Conservation (phyloP, 2,888 invertebrate genomes). For the Stramonita haemastoma region DNA sequence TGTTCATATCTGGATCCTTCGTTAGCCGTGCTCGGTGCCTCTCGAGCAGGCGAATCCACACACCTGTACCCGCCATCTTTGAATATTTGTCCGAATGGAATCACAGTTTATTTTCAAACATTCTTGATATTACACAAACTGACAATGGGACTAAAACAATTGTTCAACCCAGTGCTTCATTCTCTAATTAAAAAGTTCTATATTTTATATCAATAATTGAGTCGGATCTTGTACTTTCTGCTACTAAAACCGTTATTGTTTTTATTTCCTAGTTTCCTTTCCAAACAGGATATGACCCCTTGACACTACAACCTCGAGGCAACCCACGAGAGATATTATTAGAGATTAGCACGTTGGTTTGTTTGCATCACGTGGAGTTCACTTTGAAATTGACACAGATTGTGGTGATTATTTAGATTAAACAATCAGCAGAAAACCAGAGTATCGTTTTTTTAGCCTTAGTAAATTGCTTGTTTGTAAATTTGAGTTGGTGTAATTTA, state of each 20-base stretch:
- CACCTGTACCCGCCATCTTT: constrained; percentile 73
- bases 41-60: constrained; percentile 66
- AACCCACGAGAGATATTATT: constrained; percentile 25
- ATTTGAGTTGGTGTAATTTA: background rate
- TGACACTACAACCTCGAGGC: constrained; percentile 27
- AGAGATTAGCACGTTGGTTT: constrained; percentile 56
- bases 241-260: background rate
- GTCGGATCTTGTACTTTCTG: background rate
- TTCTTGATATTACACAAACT: constrained; percentile 1
- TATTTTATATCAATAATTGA: background rate
- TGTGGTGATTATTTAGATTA: background rate
- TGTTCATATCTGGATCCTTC: constrained; percentile 69
- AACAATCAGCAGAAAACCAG: too few relatives aligned
- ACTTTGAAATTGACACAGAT: background rate
- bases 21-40: constrained; percentile 64
- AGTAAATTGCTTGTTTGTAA: background rate
- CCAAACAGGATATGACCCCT: constrained; percentile 13
- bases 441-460: background rate
- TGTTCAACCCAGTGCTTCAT: too few relatives aligned
- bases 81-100: constrained; percentile 40
- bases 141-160: background rate
- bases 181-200: background rate
- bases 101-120: background rate
- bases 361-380: constrained; percentile 55
- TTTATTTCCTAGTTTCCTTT: constrained; percentile 22